Evolutionary conservation across 2,113 vertebrate species (phyloP).

Genomic region (Zosterops lateralis): DNA sequence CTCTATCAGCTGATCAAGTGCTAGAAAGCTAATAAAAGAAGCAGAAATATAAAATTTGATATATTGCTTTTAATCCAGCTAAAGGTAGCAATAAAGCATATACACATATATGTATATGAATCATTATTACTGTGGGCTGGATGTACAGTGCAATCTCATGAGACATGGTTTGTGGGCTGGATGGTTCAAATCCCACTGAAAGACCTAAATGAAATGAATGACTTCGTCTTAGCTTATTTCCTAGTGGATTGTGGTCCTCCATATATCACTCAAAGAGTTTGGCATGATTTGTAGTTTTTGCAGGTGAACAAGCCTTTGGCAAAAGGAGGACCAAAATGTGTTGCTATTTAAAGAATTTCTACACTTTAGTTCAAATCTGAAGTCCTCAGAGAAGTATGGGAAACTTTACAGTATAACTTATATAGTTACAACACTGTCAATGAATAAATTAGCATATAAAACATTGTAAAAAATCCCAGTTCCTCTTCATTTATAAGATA

Average conservation of each 20-base stretch:
- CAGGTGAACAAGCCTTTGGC: conserved; percentile 25
- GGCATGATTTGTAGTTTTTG: conserved; percentile 56
- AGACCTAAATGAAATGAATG: conserved; percentile 57
- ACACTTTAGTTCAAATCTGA: conserved; percentile 12
- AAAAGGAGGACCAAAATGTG: conserved; percentile 28
- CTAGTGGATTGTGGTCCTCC: neutral
- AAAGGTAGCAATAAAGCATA: conserved; percentile 71
- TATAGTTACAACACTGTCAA: neutral
- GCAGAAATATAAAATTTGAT: conserved; percentile 73
- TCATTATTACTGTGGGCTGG: conserved; percentile 54
- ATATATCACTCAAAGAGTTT: conserved; percentile 55
- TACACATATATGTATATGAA: conserved; percentile 70
- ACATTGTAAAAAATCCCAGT: neutral
- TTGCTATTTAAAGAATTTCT: conserved; percentile 29
- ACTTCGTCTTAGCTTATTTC: conserved; percentile 44
- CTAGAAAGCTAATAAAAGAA: conserved; percentile 76
- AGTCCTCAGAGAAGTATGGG: neutral
- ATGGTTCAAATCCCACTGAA: conserved; percentile 57
- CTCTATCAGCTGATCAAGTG: conserved; percentile 75
- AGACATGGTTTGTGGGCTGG: conserved; percentile 46
- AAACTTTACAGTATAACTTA: conserved; percentile 12
- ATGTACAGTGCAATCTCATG: conserved; percentile 45
- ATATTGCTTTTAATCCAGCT: conserved; percentile 71
- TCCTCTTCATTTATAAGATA: conserved; percentile 31
- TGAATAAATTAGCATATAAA: conserved; percentile 50